phyloP scores from a whole-genome alignment of 2,797 vertebrate species.

The Anomalospiza imberbis region DNA sequence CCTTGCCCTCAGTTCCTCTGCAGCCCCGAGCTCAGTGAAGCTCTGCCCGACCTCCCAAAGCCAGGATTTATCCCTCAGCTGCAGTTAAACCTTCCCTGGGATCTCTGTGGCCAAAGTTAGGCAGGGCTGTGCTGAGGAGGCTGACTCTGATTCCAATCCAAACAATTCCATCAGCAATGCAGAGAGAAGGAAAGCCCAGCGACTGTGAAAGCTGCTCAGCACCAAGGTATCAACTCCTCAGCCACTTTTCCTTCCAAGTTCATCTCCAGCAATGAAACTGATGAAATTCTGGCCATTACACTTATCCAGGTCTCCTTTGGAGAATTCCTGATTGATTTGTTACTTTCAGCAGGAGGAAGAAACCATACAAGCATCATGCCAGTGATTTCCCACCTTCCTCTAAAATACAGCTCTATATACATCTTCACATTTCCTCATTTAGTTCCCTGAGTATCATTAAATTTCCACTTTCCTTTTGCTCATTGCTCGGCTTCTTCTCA shows the following conservation, averaged over 20 bases:
- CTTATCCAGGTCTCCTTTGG: neutral
- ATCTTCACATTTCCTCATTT: neutral
- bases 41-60: neutral
- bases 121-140: neutral
- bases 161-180: neutral
- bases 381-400: neutral
- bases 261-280: neutral
- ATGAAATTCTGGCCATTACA: neutral
- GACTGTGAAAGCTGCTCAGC: neutral
- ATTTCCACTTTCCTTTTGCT: neutral
- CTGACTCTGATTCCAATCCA: neutral
- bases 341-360: neutral
- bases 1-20: neutral
- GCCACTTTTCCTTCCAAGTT: neutral
- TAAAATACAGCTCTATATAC: neutral
- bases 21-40: neutral
- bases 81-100: neutral
- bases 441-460: neutral
- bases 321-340: neutral
- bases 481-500: neutral
- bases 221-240: neutral
- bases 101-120: neutral
- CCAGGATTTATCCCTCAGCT: neutral
- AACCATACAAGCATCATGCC: neutral
- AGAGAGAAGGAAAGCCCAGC: neutral